These are phyloP conservation scores for Philantomba maxwellii DNA, from an alignment of 2,113 vertebrate species.

Conservation along the genomic window DNA sequence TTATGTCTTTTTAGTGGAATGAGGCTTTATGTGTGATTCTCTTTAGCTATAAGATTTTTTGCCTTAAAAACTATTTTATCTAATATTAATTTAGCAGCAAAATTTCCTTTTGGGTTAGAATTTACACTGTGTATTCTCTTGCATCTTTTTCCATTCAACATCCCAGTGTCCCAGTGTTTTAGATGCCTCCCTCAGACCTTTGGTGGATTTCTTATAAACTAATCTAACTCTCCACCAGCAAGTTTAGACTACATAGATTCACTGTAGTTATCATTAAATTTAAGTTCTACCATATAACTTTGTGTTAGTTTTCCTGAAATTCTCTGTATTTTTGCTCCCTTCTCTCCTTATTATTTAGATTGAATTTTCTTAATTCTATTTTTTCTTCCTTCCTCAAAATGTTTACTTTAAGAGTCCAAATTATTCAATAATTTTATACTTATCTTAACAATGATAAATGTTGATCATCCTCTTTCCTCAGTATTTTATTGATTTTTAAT, in stretches of 20 bases:
- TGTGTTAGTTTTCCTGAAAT: background rate
- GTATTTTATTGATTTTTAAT: background rate
- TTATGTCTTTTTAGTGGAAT: background rate
- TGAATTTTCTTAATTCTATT: background rate
- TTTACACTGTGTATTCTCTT: background rate
- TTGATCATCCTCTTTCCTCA: background rate
- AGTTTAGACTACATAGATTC: background rate
- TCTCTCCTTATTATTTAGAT: background rate
- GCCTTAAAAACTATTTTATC: background rate
- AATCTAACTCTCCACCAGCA: background rate
- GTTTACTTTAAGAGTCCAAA: background rate
- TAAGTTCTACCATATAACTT: background rate
- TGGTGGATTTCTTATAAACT: background rate
- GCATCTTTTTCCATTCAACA: background rate
- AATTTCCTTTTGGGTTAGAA: background rate
- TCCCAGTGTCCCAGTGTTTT: background rate
- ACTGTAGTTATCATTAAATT: background rate
- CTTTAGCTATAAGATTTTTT: background rate
- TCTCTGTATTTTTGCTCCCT: background rate
- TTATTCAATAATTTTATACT: background rate
- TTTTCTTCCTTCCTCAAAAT: background rate
- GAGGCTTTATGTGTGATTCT: background rate
- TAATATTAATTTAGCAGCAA: background rate
- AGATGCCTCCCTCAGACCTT: background rate
- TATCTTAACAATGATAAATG: background rate